phyloP scores from a whole-genome alignment of 1,140 invertebrate genomes.

The Cydia strobilella region DNA sequence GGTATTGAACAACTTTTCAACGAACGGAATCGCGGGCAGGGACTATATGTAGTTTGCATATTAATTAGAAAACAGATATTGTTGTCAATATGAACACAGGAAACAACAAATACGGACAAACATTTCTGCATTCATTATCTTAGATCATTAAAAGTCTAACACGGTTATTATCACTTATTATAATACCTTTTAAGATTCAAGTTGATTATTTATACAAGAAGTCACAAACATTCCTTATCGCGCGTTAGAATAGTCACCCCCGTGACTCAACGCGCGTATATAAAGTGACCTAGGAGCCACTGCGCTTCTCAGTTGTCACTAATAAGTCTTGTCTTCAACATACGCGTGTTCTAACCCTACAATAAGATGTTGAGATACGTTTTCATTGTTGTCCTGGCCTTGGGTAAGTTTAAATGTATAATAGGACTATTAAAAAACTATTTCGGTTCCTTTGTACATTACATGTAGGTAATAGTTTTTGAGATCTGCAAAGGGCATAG shows the following conservation, averaged over 20 bases:
- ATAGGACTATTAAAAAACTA: background rate
- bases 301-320: slow-evolving; percentile 49
- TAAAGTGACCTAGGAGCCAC: slow-evolving; percentile 39
- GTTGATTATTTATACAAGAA: slow-evolving; percentile 21
- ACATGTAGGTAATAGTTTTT: too few species aligned
- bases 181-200: slow-evolving; percentile 14
- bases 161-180: slow-evolving; percentile 1
- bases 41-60: too few species aligned
- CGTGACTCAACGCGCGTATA: slow-evolving; percentile 45
- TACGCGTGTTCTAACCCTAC: background rate
- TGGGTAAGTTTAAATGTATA: slow-evolving; percentile 45
- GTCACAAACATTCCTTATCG: slow-evolving; percentile 32
- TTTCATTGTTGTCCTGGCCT: slow-evolving; percentile 46
- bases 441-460: too few species aligned
- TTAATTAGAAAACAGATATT: background rate
- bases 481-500: too few species aligned
- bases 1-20: too few species aligned
- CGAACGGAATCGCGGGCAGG: too few species aligned
- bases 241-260: slow-evolving; percentile 39
- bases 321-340: slow-evolving; percentile 33
- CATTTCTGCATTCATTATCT: slow-evolving; percentile 5
- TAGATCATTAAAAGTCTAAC: slow-evolving; percentile 7
- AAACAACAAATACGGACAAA: slow-evolving; percentile 15
- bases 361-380: slow-evolving; percentile 52
- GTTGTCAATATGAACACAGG: background rate